Percentiles rank a stretch among this genome's conserved stretches.
phyloP scores from a whole-genome alignment of 2,113 vertebrate genomes.

The Sakesphorus luctuosus region DNA sequence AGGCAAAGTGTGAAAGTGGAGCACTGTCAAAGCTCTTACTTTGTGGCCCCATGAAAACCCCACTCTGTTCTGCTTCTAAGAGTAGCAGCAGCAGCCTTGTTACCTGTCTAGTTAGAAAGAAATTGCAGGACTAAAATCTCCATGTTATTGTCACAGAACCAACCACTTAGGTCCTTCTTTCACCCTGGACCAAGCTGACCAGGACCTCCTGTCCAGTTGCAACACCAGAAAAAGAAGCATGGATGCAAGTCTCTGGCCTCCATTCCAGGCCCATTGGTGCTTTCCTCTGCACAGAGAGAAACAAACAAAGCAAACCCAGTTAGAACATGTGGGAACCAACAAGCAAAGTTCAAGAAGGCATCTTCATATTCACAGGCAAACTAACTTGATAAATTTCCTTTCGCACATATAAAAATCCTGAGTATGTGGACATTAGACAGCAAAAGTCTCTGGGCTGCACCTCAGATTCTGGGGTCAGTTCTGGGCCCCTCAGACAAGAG shows the following conservation, averaged over 20 bases:
- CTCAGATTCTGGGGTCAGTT: neutral
- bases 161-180: neutral
- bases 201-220: neutral
- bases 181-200: neutral
- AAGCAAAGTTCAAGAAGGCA: neutral
- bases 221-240: neutral
- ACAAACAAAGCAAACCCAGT: neutral
- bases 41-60: neutral
- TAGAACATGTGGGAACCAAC: neutral
- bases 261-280: neutral
- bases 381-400: neutral
- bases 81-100: neutral
- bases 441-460: neutral
- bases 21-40: neutral
- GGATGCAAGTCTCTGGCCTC: neutral
- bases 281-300: neutral
- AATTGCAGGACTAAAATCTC: neutral
- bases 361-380: neutral
- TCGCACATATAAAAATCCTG: neutral
- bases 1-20: neutral
- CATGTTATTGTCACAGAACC: neutral
- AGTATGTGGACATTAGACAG: neutral
- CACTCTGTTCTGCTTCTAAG: neutral
- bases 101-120: neutral
- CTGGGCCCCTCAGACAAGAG: neutral